Base-by-base conservation (phyloP, 2,113 vertebrate genomes). In the Odobenus rosmarus region DNA sequence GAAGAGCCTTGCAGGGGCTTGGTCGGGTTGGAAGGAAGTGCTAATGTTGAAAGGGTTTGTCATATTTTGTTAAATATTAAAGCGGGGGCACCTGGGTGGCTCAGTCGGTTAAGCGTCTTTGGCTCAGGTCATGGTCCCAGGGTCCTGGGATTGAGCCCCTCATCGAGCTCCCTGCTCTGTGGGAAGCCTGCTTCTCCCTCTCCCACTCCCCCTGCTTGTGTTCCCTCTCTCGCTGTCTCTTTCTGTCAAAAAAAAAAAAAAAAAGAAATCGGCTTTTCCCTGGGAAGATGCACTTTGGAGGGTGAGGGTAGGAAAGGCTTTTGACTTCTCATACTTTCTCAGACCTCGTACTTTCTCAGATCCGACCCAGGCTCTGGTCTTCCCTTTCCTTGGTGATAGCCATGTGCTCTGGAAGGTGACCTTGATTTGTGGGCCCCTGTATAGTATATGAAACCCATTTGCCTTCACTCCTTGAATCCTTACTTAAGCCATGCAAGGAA, bases 391-490 rank as follows among this genome's bases (percentile, higher is more conserved):
- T 49, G 71, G 77, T 42, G 49, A 80, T 15, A 15, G 28, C 16
- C 15, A 6, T 1, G 3, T 6, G 7, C 23, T 88, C 74, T 24
- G 23, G 19, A 24, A 76, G 18, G 89, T 12, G 2, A 39, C 51
- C n/a, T 61, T 6, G 36, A 15, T 57, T n/a, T 49, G 18, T 2
- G 2, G 2, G 18, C 16, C 57, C 36, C 16, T 7, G 5, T 14
- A 4, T 1, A 5, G 10, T 4, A 1, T 71, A 3, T 14, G 79
- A 74, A 72, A 24, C 14, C 16, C 46, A 9, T 16, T 77, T 0
- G 0, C 4, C 13, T 12, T 4, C 24, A 15, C 24, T 10, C 9
- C n/a, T 13, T 5, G 31, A 42, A 36, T 61, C 49, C 36, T 79
- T 83, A 12, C 46, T 74, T 9, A 24, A 24, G 36, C 23, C 51